Percentiles rank a stretch among this genome's conserved stretches.
Evolutionary conservation across 2,888 invertebrate species (phyloP).

Genomic region (Anoncus sp.): DNA sequence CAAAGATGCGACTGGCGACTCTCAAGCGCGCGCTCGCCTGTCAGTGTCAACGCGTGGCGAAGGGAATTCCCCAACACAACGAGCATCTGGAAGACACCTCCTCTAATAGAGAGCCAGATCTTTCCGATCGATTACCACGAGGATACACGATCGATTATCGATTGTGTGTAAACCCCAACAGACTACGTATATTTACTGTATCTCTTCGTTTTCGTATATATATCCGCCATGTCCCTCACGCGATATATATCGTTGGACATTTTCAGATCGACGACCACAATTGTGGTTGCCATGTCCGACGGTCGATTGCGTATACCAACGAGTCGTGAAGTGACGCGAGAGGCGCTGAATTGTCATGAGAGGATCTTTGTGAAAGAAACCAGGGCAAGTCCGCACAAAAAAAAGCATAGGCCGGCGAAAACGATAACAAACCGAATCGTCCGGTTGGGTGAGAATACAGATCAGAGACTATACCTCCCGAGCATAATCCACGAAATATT

Average conservation of each 20-base stretch:
- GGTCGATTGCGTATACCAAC: background rate
- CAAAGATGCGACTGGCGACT: slow-evolving; percentile 41
- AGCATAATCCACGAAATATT: slow-evolving; percentile 78
- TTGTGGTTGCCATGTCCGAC: background rate
- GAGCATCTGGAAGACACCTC: slow-evolving; percentile 55
- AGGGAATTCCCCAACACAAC: slow-evolving; percentile 43
- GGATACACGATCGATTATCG: slow-evolving; percentile 56
- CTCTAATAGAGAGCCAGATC: slow-evolving; percentile 59
- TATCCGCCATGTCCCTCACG: background rate
- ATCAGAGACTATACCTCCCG: slow-evolving; percentile 42
- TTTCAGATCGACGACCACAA: slow-evolving; percentile 43
- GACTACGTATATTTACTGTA: slow-evolving; percentile 41
- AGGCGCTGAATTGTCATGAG: slow-evolving; percentile 12
- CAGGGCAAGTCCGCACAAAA: background rate
- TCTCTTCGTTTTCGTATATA: slow-evolving; percentile 24
- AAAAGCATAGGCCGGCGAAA: slow-evolving; percentile 62
- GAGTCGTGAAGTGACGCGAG: background rate
- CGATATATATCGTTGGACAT: slow-evolving; percentile 19
- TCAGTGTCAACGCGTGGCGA: slow-evolving; percentile 57
- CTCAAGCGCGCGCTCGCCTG: slow-evolving; percentile 45
- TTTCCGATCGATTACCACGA: slow-evolving; percentile 46
- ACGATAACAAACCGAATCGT: slow-evolving; percentile 74
- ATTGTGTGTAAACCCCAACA: slow-evolving; percentile 52
- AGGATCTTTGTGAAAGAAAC: background rate
- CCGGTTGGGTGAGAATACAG: slow-evolving; percentile 68